Base-by-base conservation (phyloP, 64 coral and sea anemone genomes). In the Pachyseris speciosa region DNA sequence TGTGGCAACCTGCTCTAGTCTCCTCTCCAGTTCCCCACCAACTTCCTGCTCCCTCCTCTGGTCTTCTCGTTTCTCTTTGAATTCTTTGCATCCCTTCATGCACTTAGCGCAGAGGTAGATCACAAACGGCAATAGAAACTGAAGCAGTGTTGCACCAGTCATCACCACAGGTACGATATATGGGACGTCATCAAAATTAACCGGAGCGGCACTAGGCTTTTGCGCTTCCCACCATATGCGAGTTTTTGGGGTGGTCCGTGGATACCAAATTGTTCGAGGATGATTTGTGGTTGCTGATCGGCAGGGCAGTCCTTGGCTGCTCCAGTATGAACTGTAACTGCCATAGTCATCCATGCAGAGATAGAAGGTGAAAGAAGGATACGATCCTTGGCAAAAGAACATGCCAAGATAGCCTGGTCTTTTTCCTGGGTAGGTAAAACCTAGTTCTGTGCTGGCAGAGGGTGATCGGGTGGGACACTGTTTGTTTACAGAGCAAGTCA, bases 111-210 rank as follows among this genome's bases (percentile, higher is more conserved):
- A 66, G 19, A 50, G 64, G 41, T 78, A 90, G 9, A 93, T 28
- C 13, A 83, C 44, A 10, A 93, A 49, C 0, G 95, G 91, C 30
- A 97, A 28, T 17, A 94, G 52, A 25, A 93, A 57, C 42, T 97
- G 91, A 1, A 93, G 20, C 2, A 93, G 28, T 1, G 86, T 55
- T 4, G 91, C 86, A 5, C 60, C 31, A 9, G 79, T 70, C 15
- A 97, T 34, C 0, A 97, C 89, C 0, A 64, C 70, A 16, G 86
- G 90, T 1, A 78, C 26, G 34, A 97, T 43, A 10, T 51, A 26
- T 7, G 94, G 94, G 33, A 76, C 39, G 39, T 94, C 95, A 25
- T 93, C 95, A 74, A 97, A 94, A 25, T 90, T 86, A 25, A 93
- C 53, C 12, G 40, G 26, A 27, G 57, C 45, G 41, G 80, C 9